Base-by-base conservation (phyloP, 1,140 invertebrate species). In the Bombyx mandarina region DNA sequence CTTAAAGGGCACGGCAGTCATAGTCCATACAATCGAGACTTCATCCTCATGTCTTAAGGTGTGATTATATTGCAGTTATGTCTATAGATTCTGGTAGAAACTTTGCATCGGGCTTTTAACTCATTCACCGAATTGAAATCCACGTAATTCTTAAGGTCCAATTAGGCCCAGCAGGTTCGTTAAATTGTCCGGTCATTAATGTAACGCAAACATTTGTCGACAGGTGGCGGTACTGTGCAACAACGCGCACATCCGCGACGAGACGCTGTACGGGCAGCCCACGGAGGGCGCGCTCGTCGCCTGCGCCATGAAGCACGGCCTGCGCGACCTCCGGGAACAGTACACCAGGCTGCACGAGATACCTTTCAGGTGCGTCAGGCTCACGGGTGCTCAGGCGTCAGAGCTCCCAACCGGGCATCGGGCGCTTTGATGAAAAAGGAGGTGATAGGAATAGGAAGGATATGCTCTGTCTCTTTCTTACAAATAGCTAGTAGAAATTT, bases 201-300 rank as follows among this genome's bases (percentile, higher is more conserved):
- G 45, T 47, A 47, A 2, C 8, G 2, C 3, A 47, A 3, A 2
- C 45, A 12, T 47, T 10, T 7, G 45, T 47, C 45, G 26, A 2
- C 45, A 47, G 45, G 45, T 47, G 48, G 3, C 6, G 6, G 48
- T 18, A 12, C 7, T n/a, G 12, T n/a, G 48, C 8, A 50, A 99
- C 77, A 99, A 99, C 89, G 97, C 98, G 43, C 88, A 95, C 54
- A 96, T 99, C 44, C 93, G 93, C 64, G 93, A 94, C 69, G 95
- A 96, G 26, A 91, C 89, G n/a, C 82, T 99, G 12, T 90, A 96
- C 54, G 98, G 98, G 3, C 97, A 99, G 74, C 98, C 99, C 50
- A 99, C 99, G 43, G 99, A 99, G 90, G 98, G 98, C 61, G 98
- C 99, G 35, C 80, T 99, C 10, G 89, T 99, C 35, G 94, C 95